Evolutionary conservation across 2,113 vertebrate species (phyloP).

Genomic region (Redunca redunca): DNA sequence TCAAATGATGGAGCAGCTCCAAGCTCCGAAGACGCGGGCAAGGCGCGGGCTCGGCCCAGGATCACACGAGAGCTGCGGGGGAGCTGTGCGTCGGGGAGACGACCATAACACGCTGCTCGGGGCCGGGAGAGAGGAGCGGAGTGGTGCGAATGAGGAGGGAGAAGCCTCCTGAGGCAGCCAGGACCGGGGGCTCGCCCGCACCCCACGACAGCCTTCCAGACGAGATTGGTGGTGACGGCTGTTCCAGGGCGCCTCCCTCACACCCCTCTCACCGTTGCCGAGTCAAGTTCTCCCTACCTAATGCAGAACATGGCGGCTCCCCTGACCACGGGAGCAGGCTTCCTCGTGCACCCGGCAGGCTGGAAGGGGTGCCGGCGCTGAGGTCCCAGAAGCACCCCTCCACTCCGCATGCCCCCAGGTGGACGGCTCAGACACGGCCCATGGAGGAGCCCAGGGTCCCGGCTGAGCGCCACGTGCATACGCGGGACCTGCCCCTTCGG

Average conservation of each 20-base stretch:
- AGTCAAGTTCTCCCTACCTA: not conserved
- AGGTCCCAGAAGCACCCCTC: fast-evolving
- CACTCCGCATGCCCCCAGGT: fast-evolving
- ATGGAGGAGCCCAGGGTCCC: not conserved
- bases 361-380: too few relatives aligned
- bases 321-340: not conserved
- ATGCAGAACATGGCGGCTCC: fast-evolving
- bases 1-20: not conserved
- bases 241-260: not conserved
- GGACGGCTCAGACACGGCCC: not conserved
- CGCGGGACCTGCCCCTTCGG: not conserved
- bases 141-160: fast-evolving
- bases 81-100: fast-evolving
- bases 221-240: not conserved
- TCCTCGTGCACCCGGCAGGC: fast-evolving
- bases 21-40: not conserved
- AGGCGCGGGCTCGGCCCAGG: not conserved
- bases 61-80: not conserved
- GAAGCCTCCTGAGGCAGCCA: not conserved
- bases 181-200: fast-evolving
- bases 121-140: not conserved
- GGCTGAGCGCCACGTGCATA: not conserved
- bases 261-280: fast-evolving
- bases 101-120: not conserved
- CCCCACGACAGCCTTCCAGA: not conserved